Evolutionary conservation across 2,113 vertebrate genomes (phyloP), one percentile per base, ranked within the genome.

Genomic region (Panurus biarmicus): DNA sequence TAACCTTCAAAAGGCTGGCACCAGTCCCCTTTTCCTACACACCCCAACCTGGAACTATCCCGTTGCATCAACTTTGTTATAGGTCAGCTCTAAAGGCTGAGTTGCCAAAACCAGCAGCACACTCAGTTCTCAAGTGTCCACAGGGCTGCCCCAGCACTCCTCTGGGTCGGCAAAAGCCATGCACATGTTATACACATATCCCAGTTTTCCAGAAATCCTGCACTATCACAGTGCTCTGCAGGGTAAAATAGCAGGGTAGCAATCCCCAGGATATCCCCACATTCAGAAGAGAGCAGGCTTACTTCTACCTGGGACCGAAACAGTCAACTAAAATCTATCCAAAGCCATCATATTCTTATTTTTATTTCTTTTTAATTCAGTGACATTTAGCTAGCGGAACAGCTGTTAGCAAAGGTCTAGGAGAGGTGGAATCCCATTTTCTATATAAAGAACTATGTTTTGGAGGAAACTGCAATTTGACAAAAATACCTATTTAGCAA

Each of bases 351-450:
- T 65, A 76, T 44, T 77, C 96, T 96, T 96, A 93, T 73, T 92
- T 96, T 93, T 87, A 65, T 73, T 90, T 94, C 95, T 93, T 90
- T 89, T 90, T 85, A 96, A 97, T 95, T 85, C 93, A 79, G 93
- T 98, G 97, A 97, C 94, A 97, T 97, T 98, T 97, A 97, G 95
- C 61, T 88, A 96, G 95, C 83, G 95, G 95, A 97, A 97, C 93
- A 96, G 94, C 93, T 97, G 94, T 96, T 96, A 97, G 94, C 44
- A 95, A 97, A 97, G 96, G 97, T 96, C 94, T 97, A 65, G 53
- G 80, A 93, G 95, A 97, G 91, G 70, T 87, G 90, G 75, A 96
- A 97, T 96, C 82, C 95, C 92, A 94, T 91, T 95, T 93, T 86
- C 95, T 95, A 95, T 80, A 94, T 93, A 89, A 95, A 95, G 93